Evolutionary conservation across 2,888 invertebrate genomes (phyloP).

Genomic region (Sicus ferrugineus): DNA sequence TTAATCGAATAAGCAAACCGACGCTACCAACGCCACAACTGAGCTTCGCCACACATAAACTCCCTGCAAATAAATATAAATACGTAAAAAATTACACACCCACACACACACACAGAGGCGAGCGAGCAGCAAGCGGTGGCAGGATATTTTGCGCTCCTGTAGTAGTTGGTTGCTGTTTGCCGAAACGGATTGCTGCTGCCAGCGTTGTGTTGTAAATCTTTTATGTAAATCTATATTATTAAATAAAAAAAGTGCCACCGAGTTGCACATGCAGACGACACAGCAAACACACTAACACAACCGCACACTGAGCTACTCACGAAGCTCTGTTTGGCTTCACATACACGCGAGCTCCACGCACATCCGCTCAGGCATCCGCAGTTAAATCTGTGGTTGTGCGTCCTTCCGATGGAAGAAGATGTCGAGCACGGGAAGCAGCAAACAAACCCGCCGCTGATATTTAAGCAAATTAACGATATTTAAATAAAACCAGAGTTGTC

Average conservation of each 20-base stretch:
- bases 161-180: slow-evolving; percentile 4
- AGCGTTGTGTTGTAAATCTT: slow-evolving; percentile 27
- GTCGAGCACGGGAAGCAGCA: not conserved
- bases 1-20: slow-evolving; percentile 26
- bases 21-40: slow-evolving; percentile 1
- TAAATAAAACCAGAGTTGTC: slow-evolving; percentile 1
- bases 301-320: no score
- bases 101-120: slow-evolving; percentile 9
- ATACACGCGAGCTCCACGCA: no score
- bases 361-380: not conserved
- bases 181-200: not conserved
- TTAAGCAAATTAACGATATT: not conserved
- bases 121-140: slow-evolving; percentile 14
- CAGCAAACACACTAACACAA: not conserved
- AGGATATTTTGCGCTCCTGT: slow-evolving; percentile 2
- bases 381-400: not conserved
- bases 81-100: not conserved
- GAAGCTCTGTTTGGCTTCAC: no score
- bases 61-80: not conserved
- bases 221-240: slow-evolving; percentile 31
- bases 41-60: not conserved
- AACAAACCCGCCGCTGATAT: not conserved
- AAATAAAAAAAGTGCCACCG: not conserved
- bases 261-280: not conserved
- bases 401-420: not conserved